phyloP scores from a whole-genome alignment of 1,140 invertebrate genomes.

The Orussus abietinus region DNA sequence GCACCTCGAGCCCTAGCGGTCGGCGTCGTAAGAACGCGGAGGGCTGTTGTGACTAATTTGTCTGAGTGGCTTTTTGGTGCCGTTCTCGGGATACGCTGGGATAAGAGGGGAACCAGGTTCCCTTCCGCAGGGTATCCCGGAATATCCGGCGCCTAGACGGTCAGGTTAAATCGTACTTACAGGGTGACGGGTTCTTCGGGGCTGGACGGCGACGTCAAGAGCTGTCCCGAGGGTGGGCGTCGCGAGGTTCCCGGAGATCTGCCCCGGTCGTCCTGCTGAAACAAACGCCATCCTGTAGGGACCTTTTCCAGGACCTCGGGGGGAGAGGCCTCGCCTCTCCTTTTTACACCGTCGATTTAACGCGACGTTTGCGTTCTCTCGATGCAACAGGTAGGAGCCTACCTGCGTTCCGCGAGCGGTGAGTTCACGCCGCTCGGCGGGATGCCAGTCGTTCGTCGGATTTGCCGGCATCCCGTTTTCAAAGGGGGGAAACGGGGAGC shows the following conservation, averaged over 20 bases:
- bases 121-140: background rate
- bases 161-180: conserved; percentile 37
- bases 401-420: conserved; percentile 11
- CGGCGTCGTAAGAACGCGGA: conserved; percentile 32
- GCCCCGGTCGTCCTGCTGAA: conserved; percentile 49
- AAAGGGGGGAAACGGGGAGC: too few species aligned
- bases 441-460: too few species aligned
- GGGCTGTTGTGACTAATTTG: conserved; percentile 41
- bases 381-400: conserved; percentile 16
- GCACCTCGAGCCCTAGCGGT: conserved; percentile 12
- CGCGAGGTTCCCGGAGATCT: conserved; percentile 47
- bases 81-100: conserved; percentile 9
- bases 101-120: conserved; percentile 9
- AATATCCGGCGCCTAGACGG: background rate
- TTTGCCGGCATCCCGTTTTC: too few species aligned
- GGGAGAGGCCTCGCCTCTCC: too few species aligned
- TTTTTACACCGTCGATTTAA: too few species aligned
- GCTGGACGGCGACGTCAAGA: conserved; percentile 43
- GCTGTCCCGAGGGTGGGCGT: conserved; percentile 37
- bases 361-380: too few species aligned
- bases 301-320: conserved; percentile 6
- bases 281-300: conserved; percentile 19
- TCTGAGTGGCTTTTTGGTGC: conserved; percentile 49
- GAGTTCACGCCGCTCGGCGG: too few species aligned
- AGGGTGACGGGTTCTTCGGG: conserved; percentile 50